Evolutionary conservation across 2,113 vertebrate genomes (phyloP), one percentile per base, ranked within the genome.

Genomic region (Laterallus jamaicensis): DNA sequence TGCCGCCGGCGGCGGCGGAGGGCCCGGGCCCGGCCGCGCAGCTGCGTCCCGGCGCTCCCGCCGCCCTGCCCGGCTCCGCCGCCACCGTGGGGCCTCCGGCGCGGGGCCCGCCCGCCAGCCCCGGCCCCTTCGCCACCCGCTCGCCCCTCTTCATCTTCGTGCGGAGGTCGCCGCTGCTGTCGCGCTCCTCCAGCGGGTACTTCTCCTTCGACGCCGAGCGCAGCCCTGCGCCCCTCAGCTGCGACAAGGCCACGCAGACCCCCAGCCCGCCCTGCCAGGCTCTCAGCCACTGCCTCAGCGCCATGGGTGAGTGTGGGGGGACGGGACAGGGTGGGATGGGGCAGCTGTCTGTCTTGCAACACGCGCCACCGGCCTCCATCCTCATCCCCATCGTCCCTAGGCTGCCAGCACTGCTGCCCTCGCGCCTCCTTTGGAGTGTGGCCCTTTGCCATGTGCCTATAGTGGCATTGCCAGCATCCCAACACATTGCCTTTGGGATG

Each of bases 161-260:
- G 88, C 97, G 98, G 98, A 97, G 98, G 95, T 97, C 98, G 70
- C 97, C 98, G 87, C 96, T 98, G 92, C 94, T 98, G 92, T 98
- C 98, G 84, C 98, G 98, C 92, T 98, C 98, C 55, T 99, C 99
- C 97, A 99, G 99, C 94, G 99, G 99, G 86, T 99, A 99, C 98
- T 99, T 99, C 98, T 99, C 99, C 94, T 98, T 98, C 96, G 99
- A 99, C 92, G 95, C 98, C 92, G 98, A 99, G 96, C 99, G 98
- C 94, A 98, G 97, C 97, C 98, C 99, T 52, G 98, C 97, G 77
- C 97, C 98, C 96, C 98, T 98, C 94, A 96, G 98, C 97, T 98
- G 99, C 94, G 98, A 98, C 95, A 98, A 98, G 96, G 97, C 98
- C 74, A 99, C 99, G 90, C 99, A 99, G 98, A 99, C 99, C 68